These are phyloP conservation scores for Anisognathus igniventris DNA, from an alignment of 2,797 vertebrate species.

Conservation along the genomic window DNA sequence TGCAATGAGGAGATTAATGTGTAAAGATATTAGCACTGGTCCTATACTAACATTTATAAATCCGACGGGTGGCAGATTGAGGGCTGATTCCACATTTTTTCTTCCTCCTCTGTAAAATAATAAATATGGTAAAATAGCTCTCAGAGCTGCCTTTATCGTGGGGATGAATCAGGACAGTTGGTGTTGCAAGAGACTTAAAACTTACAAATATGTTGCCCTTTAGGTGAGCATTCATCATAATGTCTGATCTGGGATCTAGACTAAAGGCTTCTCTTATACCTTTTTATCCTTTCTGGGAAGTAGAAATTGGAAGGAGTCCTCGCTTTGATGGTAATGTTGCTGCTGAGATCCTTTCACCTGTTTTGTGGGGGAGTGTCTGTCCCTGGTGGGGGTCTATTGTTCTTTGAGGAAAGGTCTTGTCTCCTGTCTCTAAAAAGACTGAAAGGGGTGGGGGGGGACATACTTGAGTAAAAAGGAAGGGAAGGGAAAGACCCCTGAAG, in stretches of 20 bases:
- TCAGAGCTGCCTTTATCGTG: slow-evolving; percentile 70
- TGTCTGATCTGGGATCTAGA: slow-evolving; percentile 65
- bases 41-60: slow-evolving; percentile 64
- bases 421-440: background rate
- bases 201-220: slow-evolving; percentile 76
- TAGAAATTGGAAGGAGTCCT: slow-evolving; percentile 56
- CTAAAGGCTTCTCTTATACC: slow-evolving; percentile 60
- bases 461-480: background rate
- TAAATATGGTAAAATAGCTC: slow-evolving; percentile 72
- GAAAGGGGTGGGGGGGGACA: accelerated
- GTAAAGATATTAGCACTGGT: slow-evolving; percentile 49
- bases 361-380: slow-evolving; percentile 3
- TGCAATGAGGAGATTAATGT: slow-evolving; percentile 59
- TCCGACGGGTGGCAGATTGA: slow-evolving; percentile 62
- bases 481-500: background rate
- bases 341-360: slow-evolving; percentile 66
- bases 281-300: slow-evolving; percentile 52
- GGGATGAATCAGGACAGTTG: slow-evolving; percentile 76
- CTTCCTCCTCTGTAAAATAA: slow-evolving; percentile 67
- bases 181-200: slow-evolving; percentile 72
- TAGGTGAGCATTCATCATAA: slow-evolving; percentile 71
- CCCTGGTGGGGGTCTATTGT: background rate
- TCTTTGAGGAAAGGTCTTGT: background rate
- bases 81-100: slow-evolving; percentile 50
- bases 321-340: slow-evolving; percentile 74